A percentile compares a stretch with the other conserved stretches of the same genome.
Conservation (phyloP, 2,888 invertebrate genomes). For the Ormyrus thymus region DNA sequence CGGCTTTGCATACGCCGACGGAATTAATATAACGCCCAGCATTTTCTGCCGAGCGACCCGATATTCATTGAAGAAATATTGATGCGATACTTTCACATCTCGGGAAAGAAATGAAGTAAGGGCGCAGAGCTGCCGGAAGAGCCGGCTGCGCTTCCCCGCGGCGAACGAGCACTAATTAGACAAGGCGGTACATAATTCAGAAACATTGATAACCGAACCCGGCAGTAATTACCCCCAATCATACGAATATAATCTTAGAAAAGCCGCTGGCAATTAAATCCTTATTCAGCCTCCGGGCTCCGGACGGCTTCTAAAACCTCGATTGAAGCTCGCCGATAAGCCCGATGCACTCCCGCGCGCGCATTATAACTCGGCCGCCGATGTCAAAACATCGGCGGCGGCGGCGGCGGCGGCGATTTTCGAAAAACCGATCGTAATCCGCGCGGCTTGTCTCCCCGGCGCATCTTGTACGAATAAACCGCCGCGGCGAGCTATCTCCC, state of each 20-base stretch:
- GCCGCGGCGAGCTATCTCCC: conserved; percentile 4
- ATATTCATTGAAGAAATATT: too few relatives aligned
- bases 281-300: background rate
- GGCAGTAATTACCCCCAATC: too few relatives aligned
- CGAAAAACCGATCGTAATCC: conserved; percentile 46
- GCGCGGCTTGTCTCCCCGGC: conserved; percentile 37
- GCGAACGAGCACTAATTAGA: too few relatives aligned
- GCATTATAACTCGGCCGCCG: conserved; percentile 3
- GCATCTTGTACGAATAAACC: conserved; percentile 33
- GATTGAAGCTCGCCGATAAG: conserved; percentile 39
- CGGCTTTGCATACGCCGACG: conserved; percentile 10
- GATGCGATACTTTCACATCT: too few relatives aligned
- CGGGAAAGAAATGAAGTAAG: too few relatives aligned
- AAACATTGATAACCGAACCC: too few relatives aligned
- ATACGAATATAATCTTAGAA: conserved; percentile 21
- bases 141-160: too few relatives aligned
- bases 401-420: background rate
- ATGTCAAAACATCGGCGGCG: conserved; percentile 18
- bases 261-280: conserved; percentile 24
- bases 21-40: conserved; percentile 1
- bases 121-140: too few relatives aligned
- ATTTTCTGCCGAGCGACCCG: too few relatives aligned
- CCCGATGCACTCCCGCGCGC: too few relatives aligned
- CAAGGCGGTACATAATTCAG: too few relatives aligned
- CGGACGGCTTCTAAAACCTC: conserved; percentile 11